A percentile compares a stretch with the other conserved stretches of the same genome.
phyloP scores from a whole-genome alignment of 92 coral and sea anemone species.

The Chrysogorgia sp. region DNA sequence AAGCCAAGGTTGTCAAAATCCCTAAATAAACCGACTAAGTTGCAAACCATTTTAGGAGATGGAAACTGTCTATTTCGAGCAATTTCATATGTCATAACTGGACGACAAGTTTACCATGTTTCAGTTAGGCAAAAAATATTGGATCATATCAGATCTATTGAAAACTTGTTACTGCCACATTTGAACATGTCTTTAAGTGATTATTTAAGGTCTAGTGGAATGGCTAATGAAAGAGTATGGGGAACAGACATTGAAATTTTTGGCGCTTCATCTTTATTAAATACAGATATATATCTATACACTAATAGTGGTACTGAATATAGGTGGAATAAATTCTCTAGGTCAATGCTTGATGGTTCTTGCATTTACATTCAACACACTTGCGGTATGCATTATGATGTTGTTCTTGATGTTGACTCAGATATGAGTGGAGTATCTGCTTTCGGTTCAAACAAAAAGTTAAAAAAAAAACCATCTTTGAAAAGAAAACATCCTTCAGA shows the following conservation, averaged over 20 bases:
- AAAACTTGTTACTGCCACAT: slow-evolving; percentile 50
- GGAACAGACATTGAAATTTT: slow-evolving; percentile 74
- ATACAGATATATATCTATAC: slow-evolving; percentile 57
- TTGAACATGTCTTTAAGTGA: slow-evolving; percentile 43
- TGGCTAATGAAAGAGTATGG: slow-evolving; percentile 65
- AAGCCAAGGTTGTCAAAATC: slow-evolving; percentile 15
- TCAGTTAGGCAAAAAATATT: slow-evolving; percentile 48
- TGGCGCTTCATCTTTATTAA: slow-evolving; percentile 50
- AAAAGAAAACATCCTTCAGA: neutral
- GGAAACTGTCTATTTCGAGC: slow-evolving; percentile 67
- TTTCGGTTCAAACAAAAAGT: too few species aligned
- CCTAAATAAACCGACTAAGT: slow-evolving; percentile 44
- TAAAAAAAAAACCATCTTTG: neutral
- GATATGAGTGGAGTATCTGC: too few species aligned
- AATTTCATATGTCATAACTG: slow-evolving; percentile 57
- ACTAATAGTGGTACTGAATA: slow-evolving; percentile 41
- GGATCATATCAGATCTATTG: slow-evolving; percentile 57
- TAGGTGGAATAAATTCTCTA: slow-evolving; percentile 67
- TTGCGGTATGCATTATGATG: slow-evolving; percentile 70
- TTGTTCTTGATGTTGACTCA: slow-evolving; percentile 62
- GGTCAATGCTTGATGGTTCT: slow-evolving; percentile 54
- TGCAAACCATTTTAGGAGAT: slow-evolving; percentile 55
- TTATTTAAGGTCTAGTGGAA: slow-evolving; percentile 55
- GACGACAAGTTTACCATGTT: slow-evolving; percentile 65
- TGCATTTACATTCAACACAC: slow-evolving; percentile 62